phyloP scores from a whole-genome alignment of 2,888 invertebrate genomes.

The Plutella xylostella region DNA sequence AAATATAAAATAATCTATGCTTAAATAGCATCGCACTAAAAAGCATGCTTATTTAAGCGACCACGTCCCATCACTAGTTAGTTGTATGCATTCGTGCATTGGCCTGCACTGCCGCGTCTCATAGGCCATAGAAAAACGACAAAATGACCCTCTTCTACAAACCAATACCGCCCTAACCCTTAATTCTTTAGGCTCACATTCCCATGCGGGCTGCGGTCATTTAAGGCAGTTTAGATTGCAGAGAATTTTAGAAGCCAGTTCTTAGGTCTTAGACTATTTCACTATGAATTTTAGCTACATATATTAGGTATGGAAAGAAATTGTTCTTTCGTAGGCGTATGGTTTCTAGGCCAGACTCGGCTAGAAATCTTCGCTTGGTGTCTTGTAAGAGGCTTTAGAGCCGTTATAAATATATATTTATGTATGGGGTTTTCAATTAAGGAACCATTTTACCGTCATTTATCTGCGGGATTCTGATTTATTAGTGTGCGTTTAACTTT shows the following conservation, averaged over 20 bases:
- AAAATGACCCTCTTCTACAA: slow-evolving; percentile 17
- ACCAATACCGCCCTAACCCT: not conserved
- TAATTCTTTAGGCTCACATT: not conserved
- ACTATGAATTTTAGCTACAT: slow-evolving; percentile 68
- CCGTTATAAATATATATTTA: not conserved
- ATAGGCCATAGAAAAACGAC: slow-evolving; percentile 25
- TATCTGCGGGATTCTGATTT: not conserved
- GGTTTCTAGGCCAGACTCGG: slow-evolving; percentile 62
- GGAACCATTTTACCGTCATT: not conserved
- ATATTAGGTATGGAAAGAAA: slow-evolving; percentile 66
- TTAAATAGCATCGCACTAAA: not conserved
- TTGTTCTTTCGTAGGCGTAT: slow-evolving; percentile 55
- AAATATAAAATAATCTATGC: not conserved
- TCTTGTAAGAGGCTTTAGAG: slow-evolving; percentile 21
- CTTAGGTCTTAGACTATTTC: slow-evolving; percentile 67
- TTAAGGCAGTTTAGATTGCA: slow-evolving; percentile 7
- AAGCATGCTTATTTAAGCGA: not conserved
- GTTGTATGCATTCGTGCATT: slow-evolving; percentile 69
- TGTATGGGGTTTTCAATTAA: not conserved
- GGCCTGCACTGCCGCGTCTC: slow-evolving; percentile 58
- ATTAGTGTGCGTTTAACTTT: too few species aligned
- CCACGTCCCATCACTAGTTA: slow-evolving; percentile 52
- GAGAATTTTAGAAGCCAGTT: slow-evolving; percentile 54
- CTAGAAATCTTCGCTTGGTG: slow-evolving; percentile 50
- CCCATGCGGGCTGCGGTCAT: not conserved